These are phyloP conservation scores for Blennius ocellaris DNA, from an alignment of 2,113 vertebrate genomes.

Conservation along the genomic window DNA sequence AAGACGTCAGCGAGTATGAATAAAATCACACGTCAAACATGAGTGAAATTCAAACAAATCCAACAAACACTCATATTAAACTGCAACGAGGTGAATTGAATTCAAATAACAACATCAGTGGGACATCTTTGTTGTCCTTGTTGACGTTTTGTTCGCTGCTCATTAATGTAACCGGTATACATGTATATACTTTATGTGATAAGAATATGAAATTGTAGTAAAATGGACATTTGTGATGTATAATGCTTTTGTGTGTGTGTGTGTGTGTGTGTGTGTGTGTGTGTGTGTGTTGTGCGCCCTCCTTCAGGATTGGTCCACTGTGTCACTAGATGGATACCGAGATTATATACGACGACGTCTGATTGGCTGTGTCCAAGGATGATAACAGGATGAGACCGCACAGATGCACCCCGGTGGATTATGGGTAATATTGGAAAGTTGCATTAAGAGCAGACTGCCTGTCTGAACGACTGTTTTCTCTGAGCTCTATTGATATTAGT, in stretches of 20 bases:
- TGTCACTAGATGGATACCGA: constrained; percentile 35
- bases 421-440: constrained; percentile 66
- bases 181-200: no score
- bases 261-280: constrained; percentile 30
- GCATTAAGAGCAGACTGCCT: constrained; percentile 36
- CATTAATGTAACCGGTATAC: no score
- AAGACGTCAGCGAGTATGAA: no score
- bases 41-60: no score
- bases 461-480: constrained; percentile 33
- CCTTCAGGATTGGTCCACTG: constrained; percentile 29
- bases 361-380: constrained; percentile 60
- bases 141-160: no score
- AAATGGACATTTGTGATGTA: background rate
- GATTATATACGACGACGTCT: constrained; percentile 69
- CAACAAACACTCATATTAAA: no score
- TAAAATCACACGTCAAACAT: no score
- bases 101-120: no score
- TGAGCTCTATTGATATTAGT: constrained; percentile 38
- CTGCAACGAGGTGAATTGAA: no score
- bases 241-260: constrained; percentile 16
- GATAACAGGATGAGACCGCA: constrained; percentile 27
- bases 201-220: background rate
- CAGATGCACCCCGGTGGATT: constrained; percentile 61
- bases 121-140: no score
- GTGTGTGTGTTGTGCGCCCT: background rate